These are phyloP conservation scores for Malaclemys terrapin DNA, from an alignment of 2,113 vertebrate genomes.

Conservation along the genomic window DNA sequence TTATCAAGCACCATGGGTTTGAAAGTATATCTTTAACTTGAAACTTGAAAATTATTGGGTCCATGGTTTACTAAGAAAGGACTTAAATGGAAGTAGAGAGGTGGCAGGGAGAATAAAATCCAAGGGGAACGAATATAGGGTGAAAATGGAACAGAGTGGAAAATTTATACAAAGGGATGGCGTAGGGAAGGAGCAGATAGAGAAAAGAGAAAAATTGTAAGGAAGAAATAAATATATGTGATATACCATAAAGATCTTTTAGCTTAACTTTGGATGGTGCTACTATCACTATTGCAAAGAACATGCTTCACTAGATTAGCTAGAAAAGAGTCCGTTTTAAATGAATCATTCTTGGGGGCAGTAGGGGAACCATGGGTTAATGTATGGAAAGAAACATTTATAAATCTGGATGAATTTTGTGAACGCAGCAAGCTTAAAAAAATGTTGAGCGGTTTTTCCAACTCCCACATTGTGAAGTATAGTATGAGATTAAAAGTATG, in stretches of 20 bases:
- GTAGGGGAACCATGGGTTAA: background rate
- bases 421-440: background rate
- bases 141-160: background rate
- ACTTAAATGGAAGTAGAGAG: background rate
- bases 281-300: background rate
- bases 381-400: background rate
- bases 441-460: background rate
- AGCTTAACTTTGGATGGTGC: rapidly evolving
- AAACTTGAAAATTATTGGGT: background rate
- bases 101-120: background rate
- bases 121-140: background rate
- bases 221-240: background rate
- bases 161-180: background rate
- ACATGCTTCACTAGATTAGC: background rate
- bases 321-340: background rate
- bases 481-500: background rate
- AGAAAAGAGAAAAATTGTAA: background rate
- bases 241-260: background rate
- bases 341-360: background rate
- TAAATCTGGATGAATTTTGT: background rate
- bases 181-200: background rate
- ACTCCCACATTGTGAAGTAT: background rate
- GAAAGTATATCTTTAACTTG: background rate
- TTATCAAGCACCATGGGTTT: background rate
- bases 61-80: background rate